Evolutionary conservation across 2,797 vertebrate species (phyloP), one percentile per base, ranked within the genome.

Genomic region (Pseudochaenichthys georgianus): DNA sequence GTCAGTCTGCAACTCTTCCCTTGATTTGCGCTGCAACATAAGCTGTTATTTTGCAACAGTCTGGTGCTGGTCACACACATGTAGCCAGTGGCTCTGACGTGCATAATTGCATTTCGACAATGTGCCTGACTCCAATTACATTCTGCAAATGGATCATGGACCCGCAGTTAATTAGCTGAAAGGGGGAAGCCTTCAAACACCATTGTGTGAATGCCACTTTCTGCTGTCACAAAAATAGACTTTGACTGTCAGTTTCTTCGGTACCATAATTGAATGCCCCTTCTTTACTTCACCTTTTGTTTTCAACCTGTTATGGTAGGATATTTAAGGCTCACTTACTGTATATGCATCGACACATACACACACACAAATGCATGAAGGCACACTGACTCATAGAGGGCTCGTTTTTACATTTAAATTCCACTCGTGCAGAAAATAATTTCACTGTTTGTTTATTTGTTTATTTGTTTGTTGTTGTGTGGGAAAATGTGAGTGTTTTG

Each of bases 21-120:
- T 19, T 43, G 12, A 42, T 57, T 52, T 23, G 34, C 1, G 17
- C 13, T 19, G 13, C 38, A 5, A 6, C 46, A 38, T 46, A 54
- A 58, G 23, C 31, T 13, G 16, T 43, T 65, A 52, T 41, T 61
- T 17, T 48, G 64, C 61, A 62, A 31, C 28, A 15, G 45, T 45
- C 13, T 45, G 28, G 13, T 42, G 38, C 31, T 65, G 8, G 46
- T 64, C 2, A 1, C 19, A 63, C 41, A 48, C 23, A 74, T 64
- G n/a, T 21, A 60, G 41, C 55, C 9, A 21, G 17, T 45, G 57
- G 57, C n/a, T 43, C 62, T 42, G 58, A 55, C 0, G 2, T 68
- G 64, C 28, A 28, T 77, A 73, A 77, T 53, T 75, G 50, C 47
- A 62, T n/a, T 17, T 75, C 64, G 60, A 87, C 60, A 75, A 64